Evolutionary conservation across 2,797 vertebrate species (phyloP).

Genomic region (Spizella passerina): DNA sequence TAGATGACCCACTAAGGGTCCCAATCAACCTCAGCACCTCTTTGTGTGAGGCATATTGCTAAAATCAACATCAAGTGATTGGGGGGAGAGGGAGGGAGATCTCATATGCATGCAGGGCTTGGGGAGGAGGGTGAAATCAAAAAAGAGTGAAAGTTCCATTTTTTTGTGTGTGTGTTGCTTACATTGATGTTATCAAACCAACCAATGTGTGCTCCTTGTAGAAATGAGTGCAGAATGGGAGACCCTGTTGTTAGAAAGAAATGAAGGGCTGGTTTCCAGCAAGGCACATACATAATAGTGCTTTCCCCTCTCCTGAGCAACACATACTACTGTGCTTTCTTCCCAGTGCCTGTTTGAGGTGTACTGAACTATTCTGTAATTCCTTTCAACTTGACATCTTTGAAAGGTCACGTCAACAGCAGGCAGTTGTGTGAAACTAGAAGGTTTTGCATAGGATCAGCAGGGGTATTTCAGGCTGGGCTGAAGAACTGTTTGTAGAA

Average conservation of each 20-base stretch:
- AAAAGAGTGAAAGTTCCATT: neutral
- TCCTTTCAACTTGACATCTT: neutral
- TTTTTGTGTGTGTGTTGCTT: neutral
- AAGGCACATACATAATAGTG: neutral
- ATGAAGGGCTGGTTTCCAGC: conserved; percentile 39
- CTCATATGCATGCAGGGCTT: neutral
- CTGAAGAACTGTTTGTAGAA: neutral
- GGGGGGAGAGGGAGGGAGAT: no score
- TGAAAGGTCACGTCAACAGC: conserved; percentile 50
- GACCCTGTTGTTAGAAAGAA: conserved; percentile 6
- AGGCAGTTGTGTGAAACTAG: conserved; percentile 23
- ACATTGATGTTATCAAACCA: neutral
- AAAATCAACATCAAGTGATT: neutral
- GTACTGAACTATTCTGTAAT: conserved; percentile 21
- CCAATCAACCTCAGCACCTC: neutral
- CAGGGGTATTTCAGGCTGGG: conserved; percentile 14
- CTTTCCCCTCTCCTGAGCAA: neutral
- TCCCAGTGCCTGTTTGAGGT: conserved; percentile 13
- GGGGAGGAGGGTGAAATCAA: neutral
- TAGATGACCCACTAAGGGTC: neutral
- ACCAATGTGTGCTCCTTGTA: neutral
- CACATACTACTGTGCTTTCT: neutral
- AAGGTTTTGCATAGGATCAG: conserved; percentile 12
- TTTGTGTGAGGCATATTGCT: neutral
- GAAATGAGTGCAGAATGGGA: neutral